These are phyloP conservation scores for Copidosoma aretas DNA, from an alignment of 2,888 invertebrate genomes.

Conservation along the genomic window DNA sequence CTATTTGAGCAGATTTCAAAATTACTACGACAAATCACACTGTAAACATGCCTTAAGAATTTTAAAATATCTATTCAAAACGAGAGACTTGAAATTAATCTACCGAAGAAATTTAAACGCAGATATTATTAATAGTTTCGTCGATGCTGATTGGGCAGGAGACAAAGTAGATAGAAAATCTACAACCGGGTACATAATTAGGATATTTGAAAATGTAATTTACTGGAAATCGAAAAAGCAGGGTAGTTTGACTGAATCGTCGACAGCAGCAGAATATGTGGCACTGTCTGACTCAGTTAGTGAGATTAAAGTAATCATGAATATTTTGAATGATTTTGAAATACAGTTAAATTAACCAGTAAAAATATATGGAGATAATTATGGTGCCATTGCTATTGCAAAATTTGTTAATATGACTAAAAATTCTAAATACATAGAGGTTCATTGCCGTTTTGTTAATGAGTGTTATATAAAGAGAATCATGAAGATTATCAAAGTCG, in stretches of 20 bases:
- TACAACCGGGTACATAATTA: neutral
- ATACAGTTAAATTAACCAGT: conserved; percentile 26
- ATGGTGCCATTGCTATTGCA: conserved; percentile 32
- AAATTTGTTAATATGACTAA: conserved; percentile 39
- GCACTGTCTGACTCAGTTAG: conserved; percentile 36
- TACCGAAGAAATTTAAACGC: neutral
- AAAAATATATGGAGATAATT: conserved; percentile 36
- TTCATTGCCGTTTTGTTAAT: neutral
- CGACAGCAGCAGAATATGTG: conserved; percentile 37
- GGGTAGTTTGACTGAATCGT: conserved; percentile 38
- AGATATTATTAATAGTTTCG: neutral
- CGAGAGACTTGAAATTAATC: conserved; percentile 5
- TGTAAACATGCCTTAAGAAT: conserved; percentile 14
- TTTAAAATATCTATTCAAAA: neutral
- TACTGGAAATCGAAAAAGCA: conserved; percentile 30
- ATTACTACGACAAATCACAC: conserved; percentile 12
- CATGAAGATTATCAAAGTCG: conserved; percentile 19
- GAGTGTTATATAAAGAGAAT: conserved; percentile 24
- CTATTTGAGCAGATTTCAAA: conserved; percentile 25
- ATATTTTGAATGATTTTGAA: conserved; percentile 27
- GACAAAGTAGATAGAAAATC: conserved; percentile 5
- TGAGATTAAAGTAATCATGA: conserved; percentile 13
- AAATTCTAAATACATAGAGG: conserved; percentile 22
- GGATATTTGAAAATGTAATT: conserved; percentile 1
- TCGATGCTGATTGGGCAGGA: conserved; percentile 15